Percentiles rank a stretch among this genome's conserved stretches.
Conservation (phyloP, 2,797 vertebrate genomes). For the Semaprochilodus insignis region DNA sequence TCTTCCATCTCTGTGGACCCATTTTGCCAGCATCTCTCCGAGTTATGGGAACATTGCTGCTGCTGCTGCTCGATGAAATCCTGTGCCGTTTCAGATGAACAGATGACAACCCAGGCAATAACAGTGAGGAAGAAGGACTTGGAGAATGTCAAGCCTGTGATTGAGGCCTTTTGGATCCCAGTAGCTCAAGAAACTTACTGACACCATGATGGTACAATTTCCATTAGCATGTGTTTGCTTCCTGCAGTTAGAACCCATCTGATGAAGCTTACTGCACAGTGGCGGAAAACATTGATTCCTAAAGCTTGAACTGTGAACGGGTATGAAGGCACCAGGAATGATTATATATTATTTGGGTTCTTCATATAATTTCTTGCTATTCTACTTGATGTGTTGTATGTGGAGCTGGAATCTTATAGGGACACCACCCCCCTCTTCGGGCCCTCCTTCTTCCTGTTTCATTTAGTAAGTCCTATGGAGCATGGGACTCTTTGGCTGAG, state of each 20-base stretch:
- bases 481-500: too few relatives aligned
- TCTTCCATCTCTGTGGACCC: constrained; percentile 1
- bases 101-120: background rate
- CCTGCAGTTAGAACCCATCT: background rate
- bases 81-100: background rate
- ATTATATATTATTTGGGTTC: too few relatives aligned
- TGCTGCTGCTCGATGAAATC: background rate
- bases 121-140: background rate
- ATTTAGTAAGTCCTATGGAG: too few relatives aligned
- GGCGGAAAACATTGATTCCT: too few relatives aligned
- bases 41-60: background rate
- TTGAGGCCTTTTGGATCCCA: background rate
- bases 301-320: too few relatives aligned
- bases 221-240: background rate
- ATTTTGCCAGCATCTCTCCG: background rate
- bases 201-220: background rate
- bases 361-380: too few relatives aligned
- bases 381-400: too few relatives aligned
- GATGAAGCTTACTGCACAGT: too few relatives aligned
- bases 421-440: too few relatives aligned
- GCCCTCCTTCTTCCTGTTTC: too few relatives aligned
- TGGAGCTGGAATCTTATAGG: too few relatives aligned
- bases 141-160: background rate
- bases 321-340: too few relatives aligned
- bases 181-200: background rate